Base-by-base conservation (phyloP, 2,888 invertebrate species). In the Euphydryas editha region DNA sequence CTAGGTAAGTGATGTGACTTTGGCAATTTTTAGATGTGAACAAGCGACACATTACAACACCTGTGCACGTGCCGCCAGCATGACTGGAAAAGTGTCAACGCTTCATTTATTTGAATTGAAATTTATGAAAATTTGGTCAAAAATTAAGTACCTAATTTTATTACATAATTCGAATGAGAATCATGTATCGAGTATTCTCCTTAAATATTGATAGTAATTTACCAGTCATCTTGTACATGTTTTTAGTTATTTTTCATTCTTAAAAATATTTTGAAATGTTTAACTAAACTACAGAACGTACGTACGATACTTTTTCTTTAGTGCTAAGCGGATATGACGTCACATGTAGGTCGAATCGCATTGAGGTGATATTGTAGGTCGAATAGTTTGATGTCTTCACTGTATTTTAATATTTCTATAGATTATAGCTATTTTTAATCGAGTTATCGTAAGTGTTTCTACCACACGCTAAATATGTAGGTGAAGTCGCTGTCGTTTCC, bases 311-410 rank as follows among this genome's bases (percentile, higher is more conserved):
- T 13, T 39, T 39, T 39, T 46, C 46, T 47, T 20, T 20, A 11
- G 13, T 47, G 44, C 30, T 54, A 62, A 56, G 36, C 20, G 47
- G 56, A 56, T 62, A 56, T 62, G 62, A 30, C 65, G 65, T 63
- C 60, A 60, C 78, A 75, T 83, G 82, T 47, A 47, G 85, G 82
- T 85, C 85, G 87, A 87, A 84, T 84, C 80, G 79, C 73, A 76
- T 77, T 82, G 83, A 83, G 82, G 84, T 84, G 84, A 86, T 85
- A 83, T 78, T 75, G 79, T 86, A 87, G 86, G 81, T 79, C 78
- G 77, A 78, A 84, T 89, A 90, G 87, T 83, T 90, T 78, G 84
- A 88, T 90, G 90, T 92, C 90, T 91, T 88, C 84, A 86, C 81
- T 80, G 86, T 88, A 88, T 84, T 88, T 88, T 86, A 88, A 90